phyloP scores from a whole-genome alignment of 2,113 vertebrate genomes.

The Fulmarus glacialis region DNA sequence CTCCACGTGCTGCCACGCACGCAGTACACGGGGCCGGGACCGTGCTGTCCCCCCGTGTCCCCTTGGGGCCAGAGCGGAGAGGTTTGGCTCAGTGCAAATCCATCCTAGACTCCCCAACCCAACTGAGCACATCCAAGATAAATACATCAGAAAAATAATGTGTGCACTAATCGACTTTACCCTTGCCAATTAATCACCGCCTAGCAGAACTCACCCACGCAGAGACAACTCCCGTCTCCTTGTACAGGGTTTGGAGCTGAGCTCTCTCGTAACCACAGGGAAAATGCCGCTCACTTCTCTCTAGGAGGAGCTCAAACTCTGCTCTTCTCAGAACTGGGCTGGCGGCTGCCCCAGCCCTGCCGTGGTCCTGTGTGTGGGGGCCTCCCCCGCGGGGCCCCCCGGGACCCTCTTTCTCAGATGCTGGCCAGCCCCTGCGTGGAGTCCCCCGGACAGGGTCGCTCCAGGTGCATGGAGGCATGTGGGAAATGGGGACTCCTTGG shows the following conservation, averaged over 20 bases:
- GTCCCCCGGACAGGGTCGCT: accelerated
- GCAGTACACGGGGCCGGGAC: accelerated
- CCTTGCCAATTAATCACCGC: no score
- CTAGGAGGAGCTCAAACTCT: slow-evolving; percentile 22
- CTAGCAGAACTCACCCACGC: background rate
- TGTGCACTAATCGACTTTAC: accelerated
- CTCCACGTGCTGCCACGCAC: accelerated
- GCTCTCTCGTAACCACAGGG: background rate
- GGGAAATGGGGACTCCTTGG: background rate
- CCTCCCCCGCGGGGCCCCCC: background rate
- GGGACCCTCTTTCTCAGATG: background rate
- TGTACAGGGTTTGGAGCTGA: background rate
- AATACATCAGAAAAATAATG: background rate
- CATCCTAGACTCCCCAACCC: background rate
- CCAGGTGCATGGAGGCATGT: accelerated
- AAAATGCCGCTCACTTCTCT: background rate
- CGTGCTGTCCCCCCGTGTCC: accelerated
- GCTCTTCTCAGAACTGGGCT: background rate
- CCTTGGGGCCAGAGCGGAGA: background rate
- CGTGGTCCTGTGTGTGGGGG: background rate
- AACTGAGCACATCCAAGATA: background rate
- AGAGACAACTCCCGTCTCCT: background rate
- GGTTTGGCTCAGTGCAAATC: background rate
- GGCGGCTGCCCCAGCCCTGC: background rate
- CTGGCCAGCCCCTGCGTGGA: accelerated